phyloP scores from a whole-genome alignment of 1,140 invertebrate genomes.

The Zophobas atratus region DNA sequence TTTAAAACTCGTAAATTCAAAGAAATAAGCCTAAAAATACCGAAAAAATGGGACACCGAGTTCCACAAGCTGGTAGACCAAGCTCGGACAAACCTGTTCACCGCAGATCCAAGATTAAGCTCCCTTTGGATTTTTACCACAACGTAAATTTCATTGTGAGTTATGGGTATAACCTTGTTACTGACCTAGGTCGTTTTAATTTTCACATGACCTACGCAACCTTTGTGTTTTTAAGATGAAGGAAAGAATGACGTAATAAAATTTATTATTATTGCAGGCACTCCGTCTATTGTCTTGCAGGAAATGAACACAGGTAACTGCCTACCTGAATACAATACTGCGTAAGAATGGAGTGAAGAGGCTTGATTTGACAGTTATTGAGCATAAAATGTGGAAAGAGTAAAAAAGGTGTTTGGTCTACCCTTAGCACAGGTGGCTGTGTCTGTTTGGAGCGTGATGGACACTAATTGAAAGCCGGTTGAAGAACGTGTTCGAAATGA shows the following conservation, averaged over 20 bases:
- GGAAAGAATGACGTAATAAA: slow-evolving; percentile 5
- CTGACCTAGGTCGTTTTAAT: slow-evolving; percentile 4
- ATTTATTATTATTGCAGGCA: neutral
- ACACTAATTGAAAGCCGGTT: slow-evolving; percentile 9
- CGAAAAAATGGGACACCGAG: neutral
- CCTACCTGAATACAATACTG: no score
- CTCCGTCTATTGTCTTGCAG: neutral
- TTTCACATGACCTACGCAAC: slow-evolving; percentile 9
- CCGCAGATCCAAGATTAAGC: neutral
- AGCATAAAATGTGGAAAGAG: no score
- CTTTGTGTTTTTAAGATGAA: neutral
- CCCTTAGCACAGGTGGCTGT: neutral
- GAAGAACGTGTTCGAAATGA: neutral
- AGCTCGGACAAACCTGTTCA: neutral
- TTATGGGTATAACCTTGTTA: slow-evolving; percentile 1
- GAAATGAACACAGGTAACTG: neutral
- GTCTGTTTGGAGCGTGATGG: neutral
- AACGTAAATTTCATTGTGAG: neutral
- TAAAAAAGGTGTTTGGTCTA: neutral
- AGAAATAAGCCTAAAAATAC: no score
- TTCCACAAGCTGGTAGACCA: no score
- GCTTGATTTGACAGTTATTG: no score
- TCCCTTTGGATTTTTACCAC: neutral
- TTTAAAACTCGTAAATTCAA: neutral
- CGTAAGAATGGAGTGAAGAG: no score